phyloP scores from a whole-genome alignment of 1,140 invertebrate genomes.

The Phthorimaea operculella region DNA sequence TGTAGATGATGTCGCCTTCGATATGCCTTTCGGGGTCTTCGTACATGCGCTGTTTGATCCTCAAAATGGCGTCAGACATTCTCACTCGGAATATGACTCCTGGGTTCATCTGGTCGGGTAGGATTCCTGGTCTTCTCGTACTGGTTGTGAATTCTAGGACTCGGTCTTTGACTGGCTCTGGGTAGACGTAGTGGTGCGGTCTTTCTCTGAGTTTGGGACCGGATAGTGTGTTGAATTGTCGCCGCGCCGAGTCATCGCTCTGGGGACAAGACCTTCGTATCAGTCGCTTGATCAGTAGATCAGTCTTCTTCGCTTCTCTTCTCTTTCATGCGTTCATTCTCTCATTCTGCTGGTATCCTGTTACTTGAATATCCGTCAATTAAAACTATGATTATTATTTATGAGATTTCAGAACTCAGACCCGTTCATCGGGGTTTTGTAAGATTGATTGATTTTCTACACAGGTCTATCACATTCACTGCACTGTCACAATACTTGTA shows the following conservation, averaged over 20 bases:
- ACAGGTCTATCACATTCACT: too few relatives aligned
- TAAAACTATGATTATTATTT: too few relatives aligned
- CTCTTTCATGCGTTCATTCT: neutral
- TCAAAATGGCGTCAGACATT: slow-evolving; percentile 55
- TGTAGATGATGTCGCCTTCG: slow-evolving; percentile 59
- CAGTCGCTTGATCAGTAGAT: too few relatives aligned
- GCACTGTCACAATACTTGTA: too few relatives aligned
- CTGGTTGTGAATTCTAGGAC: slow-evolving; percentile 45
- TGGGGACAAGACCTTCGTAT: neutral
- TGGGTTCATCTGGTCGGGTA: slow-evolving; percentile 57
- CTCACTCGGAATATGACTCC: slow-evolving; percentile 56
- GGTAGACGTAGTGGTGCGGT: slow-evolving; percentile 54
- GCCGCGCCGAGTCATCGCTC: slow-evolving; percentile 18
- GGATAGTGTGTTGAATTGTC: slow-evolving; percentile 36
- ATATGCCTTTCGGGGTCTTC: slow-evolving; percentile 58
- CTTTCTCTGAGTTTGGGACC: slow-evolving; percentile 48
- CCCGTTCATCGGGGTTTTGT: too few relatives aligned
- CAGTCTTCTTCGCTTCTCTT: neutral
- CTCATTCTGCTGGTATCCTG: neutral
- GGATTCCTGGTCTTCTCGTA: slow-evolving; percentile 43
- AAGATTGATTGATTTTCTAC: too few relatives aligned
- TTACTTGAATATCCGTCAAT: neutral
- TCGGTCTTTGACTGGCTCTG: slow-evolving; percentile 52
- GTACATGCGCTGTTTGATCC: slow-evolving; percentile 60
- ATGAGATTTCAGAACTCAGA: too few relatives aligned